Conservation (phyloP, 2,797 vertebrate genomes). For the Cryptoblepharus egeriae region DNA sequence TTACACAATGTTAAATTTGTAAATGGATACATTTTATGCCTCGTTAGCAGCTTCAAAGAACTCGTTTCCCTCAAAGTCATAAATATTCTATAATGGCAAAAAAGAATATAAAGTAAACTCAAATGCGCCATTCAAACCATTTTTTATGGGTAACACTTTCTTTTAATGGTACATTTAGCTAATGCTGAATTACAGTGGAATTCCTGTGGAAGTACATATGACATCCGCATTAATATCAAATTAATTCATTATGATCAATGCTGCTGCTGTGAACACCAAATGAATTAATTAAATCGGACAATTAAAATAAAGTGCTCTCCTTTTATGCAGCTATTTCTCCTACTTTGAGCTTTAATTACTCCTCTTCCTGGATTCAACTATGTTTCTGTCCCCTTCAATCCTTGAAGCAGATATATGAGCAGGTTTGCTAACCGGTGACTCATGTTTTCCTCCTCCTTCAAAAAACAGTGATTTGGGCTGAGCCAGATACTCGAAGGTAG, state of each 20-base stretch:
- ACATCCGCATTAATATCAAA: constrained; percentile 51
- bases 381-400: background rate
- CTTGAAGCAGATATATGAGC: background rate
- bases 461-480: background rate
- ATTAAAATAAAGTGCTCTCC: constrained; percentile 47
- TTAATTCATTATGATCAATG: constrained; percentile 56
- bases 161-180: constrained; percentile 60
- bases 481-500: background rate
- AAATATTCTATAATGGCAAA: constrained; percentile 54
- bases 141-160: constrained; percentile 51
- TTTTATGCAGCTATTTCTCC: constrained; percentile 45
- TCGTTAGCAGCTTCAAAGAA: constrained; percentile 50
- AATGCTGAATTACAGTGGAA: constrained; percentile 49
- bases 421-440: background rate
- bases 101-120: constrained; percentile 46
- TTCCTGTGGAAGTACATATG: constrained; percentile 40
- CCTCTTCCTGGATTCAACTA: constrained; percentile 25
- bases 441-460: background rate
- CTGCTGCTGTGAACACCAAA: constrained; percentile 39
- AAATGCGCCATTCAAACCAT: constrained; percentile 34
- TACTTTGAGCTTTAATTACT: constrained; percentile 33
- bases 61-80: constrained; percentile 49
- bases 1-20: constrained; percentile 47
- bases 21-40: constrained; percentile 48
- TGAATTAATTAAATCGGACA: constrained; percentile 38